phyloP scores from a whole-genome alignment of 2,888 invertebrate species.

The Callimorpha dominula region DNA sequence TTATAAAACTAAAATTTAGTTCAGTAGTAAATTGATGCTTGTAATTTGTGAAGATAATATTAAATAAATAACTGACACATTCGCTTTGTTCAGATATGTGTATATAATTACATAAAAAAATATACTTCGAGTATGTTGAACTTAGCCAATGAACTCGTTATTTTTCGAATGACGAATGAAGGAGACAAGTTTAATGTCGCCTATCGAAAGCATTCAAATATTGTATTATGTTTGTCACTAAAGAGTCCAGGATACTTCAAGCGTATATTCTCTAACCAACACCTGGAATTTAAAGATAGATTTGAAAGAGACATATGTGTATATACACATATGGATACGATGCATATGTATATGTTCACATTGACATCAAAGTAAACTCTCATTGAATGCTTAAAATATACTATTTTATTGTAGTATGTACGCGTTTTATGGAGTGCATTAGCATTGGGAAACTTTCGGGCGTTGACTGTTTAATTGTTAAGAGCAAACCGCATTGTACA shows the following conservation, averaged over 20 bases:
- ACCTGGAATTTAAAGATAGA: not conserved
- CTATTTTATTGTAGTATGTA: conserved; percentile 10
- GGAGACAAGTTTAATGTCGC: conserved; percentile 16
- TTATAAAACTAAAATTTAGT: conserved; percentile 2
- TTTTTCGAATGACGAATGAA: conserved; percentile 21
- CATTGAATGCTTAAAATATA: conserved; percentile 12
- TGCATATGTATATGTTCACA: not conserved
- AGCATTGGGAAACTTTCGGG: conserved; percentile 15
- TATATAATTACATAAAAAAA: not conserved
- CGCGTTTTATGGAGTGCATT: conserved; percentile 12
- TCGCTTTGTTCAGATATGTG: not conserved
- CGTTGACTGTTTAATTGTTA: conserved; percentile 29
- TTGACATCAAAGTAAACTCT: not conserved
- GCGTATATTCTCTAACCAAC: not conserved
- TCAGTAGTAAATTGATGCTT: not conserved
- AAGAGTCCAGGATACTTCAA: not conserved
- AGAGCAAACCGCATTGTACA: conserved; percentile 3
- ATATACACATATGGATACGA: no score
- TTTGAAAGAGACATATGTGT: no score
- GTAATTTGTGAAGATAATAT: not conserved
- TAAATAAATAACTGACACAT: not conserved
- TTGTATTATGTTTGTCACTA: not conserved
- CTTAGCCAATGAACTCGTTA: conserved; percentile 9
- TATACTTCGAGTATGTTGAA: not conserved
- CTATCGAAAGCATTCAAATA: conserved; percentile 6